Conservation (phyloP, 2,888 invertebrate species). For the Metellina segmentata region DNA sequence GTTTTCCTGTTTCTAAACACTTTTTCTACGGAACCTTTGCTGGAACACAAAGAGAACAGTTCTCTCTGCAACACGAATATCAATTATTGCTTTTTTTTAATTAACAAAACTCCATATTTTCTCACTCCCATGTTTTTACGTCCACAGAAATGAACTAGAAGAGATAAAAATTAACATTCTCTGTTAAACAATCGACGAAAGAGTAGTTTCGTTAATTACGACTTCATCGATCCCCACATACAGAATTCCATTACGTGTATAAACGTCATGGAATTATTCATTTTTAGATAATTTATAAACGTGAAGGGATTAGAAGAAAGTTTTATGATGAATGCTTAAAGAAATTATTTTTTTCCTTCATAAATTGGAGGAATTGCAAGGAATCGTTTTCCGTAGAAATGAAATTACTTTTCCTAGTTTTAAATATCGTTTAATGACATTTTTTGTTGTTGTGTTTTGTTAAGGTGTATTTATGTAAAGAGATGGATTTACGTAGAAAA, state of each 20-base stretch:
- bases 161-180: conserved; percentile 34
- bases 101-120: conserved; percentile 29
- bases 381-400: background rate
- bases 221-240: conserved; percentile 31
- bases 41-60: background rate
- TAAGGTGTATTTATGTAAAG: too few species aligned
- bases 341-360: background rate
- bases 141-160: background rate
- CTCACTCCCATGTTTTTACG: background rate
- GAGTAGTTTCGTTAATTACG: conserved; percentile 53
- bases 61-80: background rate
- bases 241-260: conserved; percentile 53
- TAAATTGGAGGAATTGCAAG: background rate
- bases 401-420: background rate
- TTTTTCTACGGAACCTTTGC: background rate
- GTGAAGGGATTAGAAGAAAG: conserved; percentile 42
- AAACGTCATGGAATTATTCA: conserved; percentile 30
- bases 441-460: background rate
- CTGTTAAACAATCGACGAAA: conserved; percentile 41
- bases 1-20: background rate
- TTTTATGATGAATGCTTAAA: conserved; percentile 35
- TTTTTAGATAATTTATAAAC: conserved; percentile 52
- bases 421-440: background rate
- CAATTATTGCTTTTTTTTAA: conserved; percentile 36
- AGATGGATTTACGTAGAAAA: too few species aligned